These are phyloP conservation scores for Heterodera filipjevi DNA, from an alignment of 2,888 invertebrate genomes.

Conservation along the genomic window DNA sequence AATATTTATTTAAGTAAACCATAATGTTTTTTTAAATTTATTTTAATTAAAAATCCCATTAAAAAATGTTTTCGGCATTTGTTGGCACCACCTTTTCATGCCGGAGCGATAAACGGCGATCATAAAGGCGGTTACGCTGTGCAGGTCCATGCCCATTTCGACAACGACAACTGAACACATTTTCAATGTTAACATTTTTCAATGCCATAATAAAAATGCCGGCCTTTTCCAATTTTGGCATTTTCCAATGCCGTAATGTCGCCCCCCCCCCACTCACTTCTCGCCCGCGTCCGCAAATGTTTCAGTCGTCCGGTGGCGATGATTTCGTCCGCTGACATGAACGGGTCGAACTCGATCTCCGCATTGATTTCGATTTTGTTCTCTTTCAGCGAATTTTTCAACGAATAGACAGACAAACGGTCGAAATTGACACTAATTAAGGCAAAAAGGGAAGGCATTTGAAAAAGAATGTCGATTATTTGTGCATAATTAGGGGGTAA, in stretches of 20 bases:
- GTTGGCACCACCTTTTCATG: constrained; percentile 47
- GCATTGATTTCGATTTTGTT: constrained; percentile 52
- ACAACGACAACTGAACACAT: constrained; percentile 56
- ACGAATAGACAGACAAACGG: constrained; percentile 55
- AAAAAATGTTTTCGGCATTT: too few relatives aligned
- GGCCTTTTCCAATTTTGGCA: not conserved
- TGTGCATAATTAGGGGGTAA: not conserved
- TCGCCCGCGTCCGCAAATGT: constrained; percentile 43
- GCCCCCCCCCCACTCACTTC: too few relatives aligned
- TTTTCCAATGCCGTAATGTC: not conserved
- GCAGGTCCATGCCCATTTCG: constrained; percentile 63
- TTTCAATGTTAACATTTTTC: not conserved
- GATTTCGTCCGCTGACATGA: constrained; percentile 59
- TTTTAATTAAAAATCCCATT: not conserved
- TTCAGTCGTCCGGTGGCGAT: constrained; percentile 55
- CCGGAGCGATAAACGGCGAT: constrained; percentile 50
- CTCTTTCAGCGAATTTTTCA: constrained; percentile 54
- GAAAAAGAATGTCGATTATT: not conserved
- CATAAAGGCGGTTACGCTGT: constrained; percentile 57
- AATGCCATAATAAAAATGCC: not conserved
- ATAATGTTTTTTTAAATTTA: not conserved
- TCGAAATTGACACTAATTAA: constrained; percentile 48
- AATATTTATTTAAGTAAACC: too few relatives aligned
- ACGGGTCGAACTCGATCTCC: constrained; percentile 59
- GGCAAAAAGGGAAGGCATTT: constrained; percentile 30